Conservation (phyloP, 2,113 vertebrate genomes). For the human region GRCh38 chr14:28151001-28151500, state of each 20-base stretch:
- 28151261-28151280: slow-evolving; percentile 34
- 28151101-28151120: not conserved
- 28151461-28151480: slow-evolving; percentile 67
- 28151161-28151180: not conserved
- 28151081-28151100: not conserved
- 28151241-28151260: slow-evolving; percentile 62
- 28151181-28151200: not conserved
- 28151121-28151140: not conserved
- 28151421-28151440: slow-evolving; percentile 63
- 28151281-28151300: slow-evolving; percentile 31
- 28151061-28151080: not conserved
- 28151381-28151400: slow-evolving; percentile 78
- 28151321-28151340: slow-evolving; percentile 50
- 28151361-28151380: slow-evolving; percentile 79
- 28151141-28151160: not conserved
- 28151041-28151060: not conserved
- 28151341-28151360: slow-evolving; percentile 66
- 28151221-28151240: slow-evolving; percentile 10
- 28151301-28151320: slow-evolving; percentile 63
- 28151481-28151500: slow-evolving; percentile 77
- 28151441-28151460: slow-evolving; percentile 75
- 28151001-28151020: not conserved
- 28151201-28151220: not conserved
- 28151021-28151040: not conserved
- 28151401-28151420: slow-evolving; percentile 69